A percentile compares a stretch with the other conserved stretches of the same genome.
These are phyloP conservation scores for Andrena camellia DNA, from an alignment of 2,888 invertebrate species.

Conservation along the genomic window DNA sequence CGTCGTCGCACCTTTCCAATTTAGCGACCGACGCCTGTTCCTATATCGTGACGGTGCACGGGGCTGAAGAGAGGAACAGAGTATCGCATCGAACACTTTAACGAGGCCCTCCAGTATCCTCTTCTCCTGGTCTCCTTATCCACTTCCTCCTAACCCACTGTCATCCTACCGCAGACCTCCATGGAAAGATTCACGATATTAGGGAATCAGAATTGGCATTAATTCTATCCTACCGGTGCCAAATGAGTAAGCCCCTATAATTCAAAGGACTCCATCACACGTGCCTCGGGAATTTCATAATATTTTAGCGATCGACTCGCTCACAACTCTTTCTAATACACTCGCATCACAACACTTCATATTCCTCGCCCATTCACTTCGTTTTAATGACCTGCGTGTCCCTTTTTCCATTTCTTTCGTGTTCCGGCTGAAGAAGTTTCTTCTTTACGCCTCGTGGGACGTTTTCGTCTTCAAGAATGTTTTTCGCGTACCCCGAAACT, in stretches of 20 bases:
- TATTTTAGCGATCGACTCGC: neutral
- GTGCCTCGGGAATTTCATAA: neutral
- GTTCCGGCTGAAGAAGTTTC: neutral
- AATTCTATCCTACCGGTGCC: neutral
- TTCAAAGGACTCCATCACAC: too few species aligned
- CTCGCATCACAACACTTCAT: too few species aligned
- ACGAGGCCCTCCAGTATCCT: constrained; percentile 56
- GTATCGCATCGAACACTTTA: constrained; percentile 59
- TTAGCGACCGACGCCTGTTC: constrained; percentile 52
- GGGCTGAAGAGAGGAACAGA: constrained; percentile 43
- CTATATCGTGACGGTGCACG: constrained; percentile 58
- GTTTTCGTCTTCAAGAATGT: neutral
- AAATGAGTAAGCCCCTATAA: neutral
- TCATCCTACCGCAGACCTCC: constrained; percentile 12
- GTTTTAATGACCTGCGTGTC: neutral
- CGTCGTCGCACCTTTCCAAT: constrained; percentile 59
- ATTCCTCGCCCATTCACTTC: neutral
- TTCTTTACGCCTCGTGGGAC: neutral
- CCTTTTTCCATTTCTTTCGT: neutral
- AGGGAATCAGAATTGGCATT: neutral
- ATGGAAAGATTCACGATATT: neutral
- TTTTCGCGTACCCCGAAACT: constrained; percentile 5
- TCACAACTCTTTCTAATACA: too few species aligned
- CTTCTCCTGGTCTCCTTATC: constrained; percentile 20
- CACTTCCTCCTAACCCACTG: constrained; percentile 17